Evolutionary conservation across 1,140 invertebrate species (phyloP), one percentile per base, ranked within the genome.

Genomic region (Lasaia peninsularis): DNA sequence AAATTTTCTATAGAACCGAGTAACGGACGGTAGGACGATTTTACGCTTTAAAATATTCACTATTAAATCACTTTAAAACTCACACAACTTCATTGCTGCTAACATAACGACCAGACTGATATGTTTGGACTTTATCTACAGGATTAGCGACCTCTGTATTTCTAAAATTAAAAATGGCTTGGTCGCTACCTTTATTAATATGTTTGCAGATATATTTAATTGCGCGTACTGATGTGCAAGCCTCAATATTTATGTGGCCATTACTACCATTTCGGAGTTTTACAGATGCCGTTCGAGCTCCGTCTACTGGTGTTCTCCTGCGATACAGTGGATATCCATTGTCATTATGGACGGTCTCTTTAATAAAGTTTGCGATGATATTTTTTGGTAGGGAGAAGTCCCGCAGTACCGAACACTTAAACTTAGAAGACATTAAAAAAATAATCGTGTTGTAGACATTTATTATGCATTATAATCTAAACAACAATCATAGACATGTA

Each of bases 161-260:
- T 48, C 62, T 62, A 74, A 69, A 49, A 62, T 65, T 83, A 72
- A 72, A 62, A 62, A 44, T 78, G 67, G 67, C 76, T 57, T 71
- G 56, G 55, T 80, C 75, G 32, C 62, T 69, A 2, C 81, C 86
- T 75, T 89, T 87, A 52, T 82, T 75, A 11, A 90, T 68, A 71
- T 86, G 89, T 67, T 88, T 88, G 53, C 76, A 90, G 34, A 90
- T 73, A 57, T 88, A 90, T 73, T 89, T 90, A 7, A 89, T 77
- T 1, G 74, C 66, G 48, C 69, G 70, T 6, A 85, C 75, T 2
- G 80, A 80, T 63, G 65, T 52, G 66, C 75, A 87, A 48, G 24
- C 62, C 53, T 84, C 79, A n/a, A 81, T 71, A 73, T 77, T 82
- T 49, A 83, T 75, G 40, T 75, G 80, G 9, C 60, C 60, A 11